Percentiles rank a stretch among this genome's conserved stretches.
Evolutionary conservation across 2,888 invertebrate species (phyloP).

Genomic region (Cataglyphis rosenhaueri): DNA sequence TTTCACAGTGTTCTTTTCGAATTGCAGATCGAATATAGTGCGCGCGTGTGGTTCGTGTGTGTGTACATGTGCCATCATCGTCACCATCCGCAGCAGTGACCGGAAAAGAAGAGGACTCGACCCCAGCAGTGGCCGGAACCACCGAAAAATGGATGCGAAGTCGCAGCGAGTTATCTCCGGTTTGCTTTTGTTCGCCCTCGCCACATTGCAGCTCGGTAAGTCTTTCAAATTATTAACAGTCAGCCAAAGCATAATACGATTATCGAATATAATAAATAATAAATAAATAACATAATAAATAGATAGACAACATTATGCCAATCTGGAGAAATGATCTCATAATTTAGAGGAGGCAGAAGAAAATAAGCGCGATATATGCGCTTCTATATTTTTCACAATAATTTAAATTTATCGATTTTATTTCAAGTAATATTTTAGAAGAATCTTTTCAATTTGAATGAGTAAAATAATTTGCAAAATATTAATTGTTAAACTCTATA

Average conservation of each 20-base stretch:
- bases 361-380: neutral
- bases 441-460: neutral
- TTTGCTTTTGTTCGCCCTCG: constrained; percentile 79
- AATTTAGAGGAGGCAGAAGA: neutral
- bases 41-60: constrained; percentile 77
- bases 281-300: neutral
- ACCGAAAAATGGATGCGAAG: constrained; percentile 78
- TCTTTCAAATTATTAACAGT: constrained; percentile 57
- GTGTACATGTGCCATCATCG: constrained; percentile 72
- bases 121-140: constrained; percentile 64
- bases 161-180: constrained; percentile 77
- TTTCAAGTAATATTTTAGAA: neutral
- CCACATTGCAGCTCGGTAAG: constrained; percentile 79
- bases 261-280: neutral
- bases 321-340: constrained; percentile 10
- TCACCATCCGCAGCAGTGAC: constrained; percentile 62
- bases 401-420: neutral
- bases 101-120: constrained; percentile 70
- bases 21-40: constrained; percentile 81
- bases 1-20: constrained; percentile 68
- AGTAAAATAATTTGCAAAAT: neutral
- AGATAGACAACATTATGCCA: neutral
- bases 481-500: neutral
- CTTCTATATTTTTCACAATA: neutral
- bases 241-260: neutral